Conservation (phyloP, 2,113 vertebrate species). For the Microcebus jonahi region DNA sequence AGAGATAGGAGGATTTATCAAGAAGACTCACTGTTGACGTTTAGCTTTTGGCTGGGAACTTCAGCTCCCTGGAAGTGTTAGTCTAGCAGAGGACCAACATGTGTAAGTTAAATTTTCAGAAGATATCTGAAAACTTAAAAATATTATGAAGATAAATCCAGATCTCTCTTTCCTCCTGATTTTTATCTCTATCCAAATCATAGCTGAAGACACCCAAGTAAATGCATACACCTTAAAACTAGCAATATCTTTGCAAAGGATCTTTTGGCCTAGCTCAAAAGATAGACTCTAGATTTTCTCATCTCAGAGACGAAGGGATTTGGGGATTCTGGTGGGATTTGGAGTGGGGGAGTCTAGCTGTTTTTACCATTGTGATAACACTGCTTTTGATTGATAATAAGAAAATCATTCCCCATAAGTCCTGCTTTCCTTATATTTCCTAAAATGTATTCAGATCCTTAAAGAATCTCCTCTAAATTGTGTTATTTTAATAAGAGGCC, state of each 20-base stretch:
- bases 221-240: background rate
- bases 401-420: background rate
- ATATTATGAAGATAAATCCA: slow-evolving; percentile 37
- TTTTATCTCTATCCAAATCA: slow-evolving; percentile 27
- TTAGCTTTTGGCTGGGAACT: background rate
- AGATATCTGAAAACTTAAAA: slow-evolving; percentile 29
- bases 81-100: background rate
- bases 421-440: background rate
- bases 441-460: background rate
- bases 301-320: background rate
- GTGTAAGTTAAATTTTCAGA: slow-evolving; percentile 2
- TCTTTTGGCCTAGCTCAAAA: background rate
- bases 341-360: background rate
- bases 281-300: background rate
- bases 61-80: background rate
- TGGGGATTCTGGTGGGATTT: background rate
- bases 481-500: background rate
- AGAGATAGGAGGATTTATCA: background rate
- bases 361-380: background rate
- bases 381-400: background rate
- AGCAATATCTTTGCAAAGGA: background rate
- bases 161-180: background rate
- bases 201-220: slow-evolving; percentile 26
- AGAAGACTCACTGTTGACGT: background rate
- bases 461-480: background rate